Base-by-base conservation (phyloP, 1,140 invertebrate species). In the Megathymus violae region DNA sequence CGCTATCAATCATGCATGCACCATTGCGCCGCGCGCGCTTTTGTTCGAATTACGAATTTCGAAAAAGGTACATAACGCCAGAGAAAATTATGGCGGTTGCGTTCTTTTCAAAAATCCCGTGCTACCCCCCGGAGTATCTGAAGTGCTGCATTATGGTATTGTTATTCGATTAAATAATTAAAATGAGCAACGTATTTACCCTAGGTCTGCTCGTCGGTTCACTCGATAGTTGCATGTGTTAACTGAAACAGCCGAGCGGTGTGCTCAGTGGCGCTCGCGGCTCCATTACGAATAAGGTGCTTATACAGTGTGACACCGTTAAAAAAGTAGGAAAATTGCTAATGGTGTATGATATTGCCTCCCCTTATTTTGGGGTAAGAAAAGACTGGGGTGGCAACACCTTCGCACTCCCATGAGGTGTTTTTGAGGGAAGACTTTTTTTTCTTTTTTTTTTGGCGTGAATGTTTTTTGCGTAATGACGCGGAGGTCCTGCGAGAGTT, bases 331-430 rank as follows among this genome's bases (percentile, higher is more conserved):
- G 76, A 76, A 87, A 88, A 90, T 89, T 83, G 85, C 79, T 89
- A 90, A 90, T 90, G 88, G 88, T 88, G 86, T 88, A 90, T 89
- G 86, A 88, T 90, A 90, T 90, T 89, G 86, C 83, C 79, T 84
- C 88, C 85, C 88, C 78, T 85, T 67, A 80, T 79, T 84, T 81
- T 80, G 68, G 86, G 82, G 84, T 80, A 86, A 87, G 80, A 83
- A 85, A 82, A 85, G 76, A 78, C 74, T 76, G 68, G 75, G 84
- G 87, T 84, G 84, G 83, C 76, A 80, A 84, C 85, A 88, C 85
- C 88, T 87, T 87, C 69, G 77, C 67, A 78, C 80, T 86, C 86
- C 83, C 82, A 81, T 65, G 86, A 88, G 83, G 78, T 84, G 72
- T 81, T 86, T 89, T 88, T 80, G 61, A 63, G 69, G 72, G 63